Percentiles rank a stretch among this genome's conserved stretches.
Evolutionary conservation across 2,797 vertebrate genomes (phyloP).

Genomic region (Rhinichthys osculus): DNA sequence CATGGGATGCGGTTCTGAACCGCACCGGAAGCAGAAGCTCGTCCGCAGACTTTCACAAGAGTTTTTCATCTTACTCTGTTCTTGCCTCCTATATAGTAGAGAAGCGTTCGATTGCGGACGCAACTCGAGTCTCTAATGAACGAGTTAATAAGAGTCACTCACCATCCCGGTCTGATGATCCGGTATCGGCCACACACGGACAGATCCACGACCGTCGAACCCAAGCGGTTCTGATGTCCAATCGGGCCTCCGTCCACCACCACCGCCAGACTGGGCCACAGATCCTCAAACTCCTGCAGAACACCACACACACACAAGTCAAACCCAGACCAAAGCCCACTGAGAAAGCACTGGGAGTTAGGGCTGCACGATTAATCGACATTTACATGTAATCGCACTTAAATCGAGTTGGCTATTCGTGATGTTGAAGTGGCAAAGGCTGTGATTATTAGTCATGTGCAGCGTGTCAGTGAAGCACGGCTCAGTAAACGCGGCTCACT

Average conservation of each 20-base stretch:
- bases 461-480: no score
- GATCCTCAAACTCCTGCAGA: conserved; percentile 89
- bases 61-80: background rate
- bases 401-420: no score
- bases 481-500: no score
- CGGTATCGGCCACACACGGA: conserved; percentile 85
- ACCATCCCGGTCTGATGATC: conserved; percentile 94
- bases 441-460: no score
- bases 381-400: no score
- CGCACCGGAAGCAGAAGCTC: no score
- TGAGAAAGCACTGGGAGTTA: background rate
- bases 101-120: background rate
- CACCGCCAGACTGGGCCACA: conserved; percentile 90
- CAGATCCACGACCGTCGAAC: conserved; percentile 93
- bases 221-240: conserved; percentile 86
- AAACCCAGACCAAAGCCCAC: background rate
- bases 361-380: no score
- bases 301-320: background rate
- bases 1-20: no score
- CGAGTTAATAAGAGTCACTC: conserved; percentile 52
- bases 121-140: background rate
- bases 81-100: rapidly evolving
- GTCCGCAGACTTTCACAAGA: no score
- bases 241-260: conserved; percentile 91
- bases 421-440: no score